phyloP scores from a whole-genome alignment of 2,113 vertebrate genomes.

The Carlito syrichta region DNA sequence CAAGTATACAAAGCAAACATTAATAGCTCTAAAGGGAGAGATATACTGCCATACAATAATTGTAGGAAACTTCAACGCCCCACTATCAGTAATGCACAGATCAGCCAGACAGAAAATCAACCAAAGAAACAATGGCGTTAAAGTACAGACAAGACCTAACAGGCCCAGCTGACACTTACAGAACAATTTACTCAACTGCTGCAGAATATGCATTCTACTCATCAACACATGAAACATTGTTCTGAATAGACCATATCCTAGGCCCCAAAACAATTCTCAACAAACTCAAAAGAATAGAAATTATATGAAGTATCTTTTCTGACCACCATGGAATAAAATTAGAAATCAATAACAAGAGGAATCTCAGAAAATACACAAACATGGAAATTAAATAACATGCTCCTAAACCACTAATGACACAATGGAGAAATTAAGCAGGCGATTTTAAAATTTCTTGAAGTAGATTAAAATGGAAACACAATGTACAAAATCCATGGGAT shows the following conservation, averaged over 20 bases:
- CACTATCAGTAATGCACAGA: neutral
- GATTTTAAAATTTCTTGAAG: neutral
- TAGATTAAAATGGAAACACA: neutral
- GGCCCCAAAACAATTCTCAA: neutral
- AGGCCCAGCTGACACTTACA: neutral
- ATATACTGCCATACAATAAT: neutral
- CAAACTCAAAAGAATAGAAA: neutral
- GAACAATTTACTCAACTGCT: neutral
- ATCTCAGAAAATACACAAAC: neutral
- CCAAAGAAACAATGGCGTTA: neutral
- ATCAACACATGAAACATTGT: neutral
- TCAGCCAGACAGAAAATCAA: neutral
- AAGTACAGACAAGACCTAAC: neutral
- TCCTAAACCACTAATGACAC: neutral
- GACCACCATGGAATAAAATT: neutral
- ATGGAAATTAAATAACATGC: neutral
- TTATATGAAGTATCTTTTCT: neutral
- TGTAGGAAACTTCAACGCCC: neutral
- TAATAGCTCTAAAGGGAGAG: neutral
- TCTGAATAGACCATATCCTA: no score
- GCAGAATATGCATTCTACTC: neutral
- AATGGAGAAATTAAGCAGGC: neutral
- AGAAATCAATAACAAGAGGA: neutral
- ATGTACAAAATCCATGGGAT: neutral
- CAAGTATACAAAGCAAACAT: neutral